Percentiles rank a stretch among this genome's conserved stretches.
Conservation (phyloP, 2,113 vertebrate genomes). For the Amazona vittata region DNA sequence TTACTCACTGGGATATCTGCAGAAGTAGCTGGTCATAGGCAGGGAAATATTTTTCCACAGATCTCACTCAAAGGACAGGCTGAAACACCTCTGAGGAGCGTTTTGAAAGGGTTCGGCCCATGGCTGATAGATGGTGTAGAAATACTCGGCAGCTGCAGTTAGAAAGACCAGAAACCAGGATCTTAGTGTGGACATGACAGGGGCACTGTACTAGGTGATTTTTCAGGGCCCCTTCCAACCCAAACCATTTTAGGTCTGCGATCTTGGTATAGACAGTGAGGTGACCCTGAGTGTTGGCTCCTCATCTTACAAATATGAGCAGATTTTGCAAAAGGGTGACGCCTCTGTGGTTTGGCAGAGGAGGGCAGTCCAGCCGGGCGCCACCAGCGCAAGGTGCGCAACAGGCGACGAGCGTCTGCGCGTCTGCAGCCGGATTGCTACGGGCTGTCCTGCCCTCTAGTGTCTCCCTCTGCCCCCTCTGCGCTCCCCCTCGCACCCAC, state of each 20-base stretch:
- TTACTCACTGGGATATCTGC: neutral
- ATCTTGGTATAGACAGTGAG: neutral
- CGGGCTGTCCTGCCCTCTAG: neutral
- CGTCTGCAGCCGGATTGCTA: accelerated
- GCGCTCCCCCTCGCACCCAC: accelerated
- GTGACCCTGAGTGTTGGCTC: neutral
- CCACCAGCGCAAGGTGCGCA: neutral
- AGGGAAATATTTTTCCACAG: neutral
- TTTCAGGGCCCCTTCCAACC: neutral
- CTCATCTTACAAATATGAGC: accelerated
- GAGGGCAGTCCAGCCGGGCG: accelerated
- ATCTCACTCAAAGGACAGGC: neutral
- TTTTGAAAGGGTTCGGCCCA: neutral
- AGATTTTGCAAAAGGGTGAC: neutral
- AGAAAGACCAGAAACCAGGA: neutral
- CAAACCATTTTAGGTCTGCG: neutral
- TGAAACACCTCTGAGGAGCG: neutral
- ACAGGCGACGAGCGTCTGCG: accelerated
- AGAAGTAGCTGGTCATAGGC: neutral
- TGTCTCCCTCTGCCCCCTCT: neutral
- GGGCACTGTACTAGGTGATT: neutral
- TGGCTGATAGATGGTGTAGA: neutral
- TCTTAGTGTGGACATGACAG: neutral
- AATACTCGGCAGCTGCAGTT: neutral
- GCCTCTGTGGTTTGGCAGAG: neutral